These are phyloP conservation scores for Serilophus lunatus DNA, from an alignment of 2,113 vertebrate genomes.

Conservation along the genomic window DNA sequence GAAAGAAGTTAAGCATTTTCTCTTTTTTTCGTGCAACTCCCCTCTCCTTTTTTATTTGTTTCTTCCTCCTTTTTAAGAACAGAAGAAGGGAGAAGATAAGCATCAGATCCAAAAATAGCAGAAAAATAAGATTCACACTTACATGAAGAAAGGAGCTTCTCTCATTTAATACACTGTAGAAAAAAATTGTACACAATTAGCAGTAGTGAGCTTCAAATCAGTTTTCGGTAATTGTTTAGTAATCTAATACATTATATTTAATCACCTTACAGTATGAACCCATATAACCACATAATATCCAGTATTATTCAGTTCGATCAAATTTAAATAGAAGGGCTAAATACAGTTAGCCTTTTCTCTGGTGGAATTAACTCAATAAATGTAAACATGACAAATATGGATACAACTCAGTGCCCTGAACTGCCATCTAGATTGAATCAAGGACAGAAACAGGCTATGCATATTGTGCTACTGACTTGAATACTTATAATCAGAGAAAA, in stretches of 20 bases:
- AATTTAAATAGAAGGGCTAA: background rate
- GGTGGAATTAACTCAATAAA: constrained; percentile 17
- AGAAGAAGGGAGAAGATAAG: background rate
- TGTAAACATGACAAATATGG: background rate
- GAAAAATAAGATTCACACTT: background rate
- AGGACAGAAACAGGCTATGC: background rate
- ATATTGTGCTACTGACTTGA: background rate
- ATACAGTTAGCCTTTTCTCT: background rate
- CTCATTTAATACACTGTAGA: background rate
- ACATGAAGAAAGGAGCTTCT: background rate
- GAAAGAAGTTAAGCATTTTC: background rate
- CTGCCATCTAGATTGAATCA: background rate
- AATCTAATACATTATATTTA: constrained; percentile 21
- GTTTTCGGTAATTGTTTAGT: background rate
- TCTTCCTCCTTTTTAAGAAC: too few relatives aligned
- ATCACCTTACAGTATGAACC: background rate
- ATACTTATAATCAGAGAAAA: background rate
- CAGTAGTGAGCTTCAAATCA: background rate
- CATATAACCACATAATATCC: background rate
- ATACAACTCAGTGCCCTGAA: background rate
- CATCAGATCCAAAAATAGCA: background rate
- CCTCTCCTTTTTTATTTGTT: background rate
- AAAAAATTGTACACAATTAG: background rate
- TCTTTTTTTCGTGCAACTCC: background rate
- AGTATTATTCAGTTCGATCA: background rate